Evolutionary conservation across 2,797 vertebrate genomes (phyloP), one percentile per base, ranked within the genome.

Genomic region (Labeo calbasu): DNA sequence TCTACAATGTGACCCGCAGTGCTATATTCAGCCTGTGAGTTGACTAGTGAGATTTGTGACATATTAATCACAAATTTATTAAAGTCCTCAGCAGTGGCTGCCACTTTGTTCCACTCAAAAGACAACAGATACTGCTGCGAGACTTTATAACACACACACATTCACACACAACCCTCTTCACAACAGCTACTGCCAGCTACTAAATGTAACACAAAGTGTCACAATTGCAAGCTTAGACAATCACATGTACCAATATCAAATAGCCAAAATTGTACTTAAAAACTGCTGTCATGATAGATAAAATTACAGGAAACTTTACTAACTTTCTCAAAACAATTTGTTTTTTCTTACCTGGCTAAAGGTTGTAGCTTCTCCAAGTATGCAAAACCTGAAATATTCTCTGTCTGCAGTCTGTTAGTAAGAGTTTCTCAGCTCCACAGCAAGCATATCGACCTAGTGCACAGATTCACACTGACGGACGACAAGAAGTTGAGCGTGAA

Each of bases 21-120:
- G 88, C 77, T 36, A 81, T 50, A 81, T 66, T 81, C 53, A 76
- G 65, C 86, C 32, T 43, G 32, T 36, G 69, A 72, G 48, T 83
- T 32, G 75, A 76, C 80, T 57, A 17, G 76, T 80, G 48, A 82
- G 72, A 83, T 84, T 57, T 92, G 88, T 87, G 86, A 92, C 90
- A 94, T 91, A 92, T 92, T 91, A 91, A 92, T 93, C 89, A 89
- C 86, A 86, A 72, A 76, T 71, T 89, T 91, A 94, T 93, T 93
- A 94, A 95, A 95, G 83, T 89, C 88, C 90, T 84, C 91, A 89
- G 89, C 86, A 88, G 91, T 89, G 86, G 81, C 91, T 91, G 88
- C 86, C 88, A 92, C 86, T 89, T 89, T 82, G 86, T 82, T 83
- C 79, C 71, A 71, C 79, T 84, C 57, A 71, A 82, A 69, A 86